Conservation (phyloP, 2,113 vertebrate species). For the Lathamus discolor region DNA sequence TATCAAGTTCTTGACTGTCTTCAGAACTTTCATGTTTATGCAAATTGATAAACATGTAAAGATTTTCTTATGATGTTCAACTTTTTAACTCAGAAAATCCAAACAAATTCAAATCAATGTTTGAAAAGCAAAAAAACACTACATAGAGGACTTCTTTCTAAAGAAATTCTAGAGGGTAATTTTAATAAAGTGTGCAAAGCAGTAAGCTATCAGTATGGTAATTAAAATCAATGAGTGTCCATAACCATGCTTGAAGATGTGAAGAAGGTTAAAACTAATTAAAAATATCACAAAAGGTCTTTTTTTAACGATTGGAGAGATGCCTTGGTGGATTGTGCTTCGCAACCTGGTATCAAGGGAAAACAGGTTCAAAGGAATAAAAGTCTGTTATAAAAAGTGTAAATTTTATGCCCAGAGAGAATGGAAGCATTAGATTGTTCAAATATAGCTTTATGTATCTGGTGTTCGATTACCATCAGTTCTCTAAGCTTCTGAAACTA, state of each 20-base stretch:
- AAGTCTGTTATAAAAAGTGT: neutral
- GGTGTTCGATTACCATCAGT: neutral
- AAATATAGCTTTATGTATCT: neutral
- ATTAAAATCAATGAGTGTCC: slow-evolving; percentile 62
- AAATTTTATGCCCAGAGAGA: neutral
- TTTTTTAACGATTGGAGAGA: neutral
- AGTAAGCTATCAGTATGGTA: slow-evolving; percentile 33
- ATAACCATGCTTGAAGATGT: slow-evolving; percentile 42
- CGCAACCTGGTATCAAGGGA: neutral
- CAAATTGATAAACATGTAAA: neutral
- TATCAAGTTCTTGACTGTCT: neutral
- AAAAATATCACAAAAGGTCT: slow-evolving; percentile 55
- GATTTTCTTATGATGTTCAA: neutral
- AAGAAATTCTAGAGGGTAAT: slow-evolving; percentile 24
- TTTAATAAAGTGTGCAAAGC: slow-evolving; percentile 38
- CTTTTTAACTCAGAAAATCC: neutral
- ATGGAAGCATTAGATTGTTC: neutral
- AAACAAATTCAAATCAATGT: neutral
- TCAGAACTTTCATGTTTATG: neutral
- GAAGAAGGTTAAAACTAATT: slow-evolving; percentile 58
- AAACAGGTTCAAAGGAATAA: slow-evolving; percentile 18
- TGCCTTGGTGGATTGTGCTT: neutral
- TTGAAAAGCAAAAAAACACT: neutral
- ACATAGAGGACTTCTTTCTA: neutral
- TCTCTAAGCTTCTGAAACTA: neutral